phyloP scores from a whole-genome alignment of 2,797 vertebrate species.

The Pangasius krempfi region DNA sequence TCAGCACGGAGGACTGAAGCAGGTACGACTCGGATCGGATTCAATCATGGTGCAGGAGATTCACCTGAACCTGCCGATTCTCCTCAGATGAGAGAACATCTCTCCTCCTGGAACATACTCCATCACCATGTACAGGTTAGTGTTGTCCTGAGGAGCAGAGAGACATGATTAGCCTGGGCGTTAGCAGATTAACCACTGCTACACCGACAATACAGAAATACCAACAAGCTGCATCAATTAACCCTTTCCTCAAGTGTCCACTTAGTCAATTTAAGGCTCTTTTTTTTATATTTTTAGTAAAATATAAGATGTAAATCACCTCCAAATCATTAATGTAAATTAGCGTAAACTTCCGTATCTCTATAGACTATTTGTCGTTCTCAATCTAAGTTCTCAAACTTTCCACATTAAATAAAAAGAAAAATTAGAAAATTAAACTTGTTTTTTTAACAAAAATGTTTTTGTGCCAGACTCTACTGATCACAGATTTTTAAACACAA shows the following conservation, averaged over 20 bases:
- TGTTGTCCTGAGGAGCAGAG: constrained; percentile 80
- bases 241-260: neutral
- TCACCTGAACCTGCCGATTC: constrained; percentile 93
- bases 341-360: no score
- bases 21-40: neutral
- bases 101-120: constrained; percentile 93
- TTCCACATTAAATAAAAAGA: no score
- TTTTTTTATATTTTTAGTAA: neutral
- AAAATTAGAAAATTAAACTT: no score
- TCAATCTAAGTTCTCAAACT: no score
- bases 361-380: no score
- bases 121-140: constrained; percentile 96
- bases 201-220: neutral
- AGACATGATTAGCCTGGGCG: neutral
- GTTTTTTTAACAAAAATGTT: no score
- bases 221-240: neutral
- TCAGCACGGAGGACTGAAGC: no score
- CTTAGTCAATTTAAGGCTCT: neutral
- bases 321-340: neutral
- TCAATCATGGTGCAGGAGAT: neutral
- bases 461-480: no score
- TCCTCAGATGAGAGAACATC: constrained; percentile 94
- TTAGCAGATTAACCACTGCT: neutral
- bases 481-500: no score
- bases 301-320: neutral